Evolutionary conservation across 1,140 invertebrate genomes (phyloP).

Genomic region (Andrena cerasifolii): DNA sequence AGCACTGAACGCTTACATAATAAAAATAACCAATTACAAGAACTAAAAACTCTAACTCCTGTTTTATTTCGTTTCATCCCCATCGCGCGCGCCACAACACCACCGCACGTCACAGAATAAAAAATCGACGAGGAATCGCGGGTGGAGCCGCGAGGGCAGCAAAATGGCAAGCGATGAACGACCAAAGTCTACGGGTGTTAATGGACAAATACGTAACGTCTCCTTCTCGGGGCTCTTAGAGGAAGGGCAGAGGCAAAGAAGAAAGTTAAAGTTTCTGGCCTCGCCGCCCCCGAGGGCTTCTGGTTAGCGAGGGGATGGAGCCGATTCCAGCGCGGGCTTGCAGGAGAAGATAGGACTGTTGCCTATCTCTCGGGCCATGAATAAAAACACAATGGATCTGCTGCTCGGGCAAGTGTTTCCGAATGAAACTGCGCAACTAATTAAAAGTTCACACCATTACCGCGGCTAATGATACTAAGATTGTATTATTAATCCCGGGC

Average conservation of each 20-base stretch:
- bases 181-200: slow-evolving; percentile 51
- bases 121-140: neutral
- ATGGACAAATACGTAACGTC: slow-evolving; percentile 67
- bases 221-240: slow-evolving; percentile 40
- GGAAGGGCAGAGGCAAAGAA: slow-evolving; percentile 28
- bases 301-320: slow-evolving; percentile 44
- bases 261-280: slow-evolving; percentile 68
- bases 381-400: slow-evolving; percentile 80
- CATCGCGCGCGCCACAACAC: neutral
- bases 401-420: slow-evolving; percentile 77
- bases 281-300: slow-evolving; percentile 52
- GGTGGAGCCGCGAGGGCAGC: slow-evolving; percentile 3
- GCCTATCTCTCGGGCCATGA: slow-evolving; percentile 73
- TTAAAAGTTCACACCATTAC: slow-evolving; percentile 82
- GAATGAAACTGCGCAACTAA: slow-evolving; percentile 81
- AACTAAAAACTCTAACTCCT: too few species aligned
- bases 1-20: too few species aligned
- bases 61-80: too few species aligned
- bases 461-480: slow-evolving; percentile 80
- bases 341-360: slow-evolving; percentile 63
- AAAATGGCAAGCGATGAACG: slow-evolving; percentile 32
- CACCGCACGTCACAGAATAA: neutral
- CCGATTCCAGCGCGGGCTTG: slow-evolving; percentile 36
- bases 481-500: slow-evolving; percentile 80
- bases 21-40: too few species aligned